Base-by-base conservation (phyloP, 2,888 invertebrate genomes). In the Andrena bicolor region DNA sequence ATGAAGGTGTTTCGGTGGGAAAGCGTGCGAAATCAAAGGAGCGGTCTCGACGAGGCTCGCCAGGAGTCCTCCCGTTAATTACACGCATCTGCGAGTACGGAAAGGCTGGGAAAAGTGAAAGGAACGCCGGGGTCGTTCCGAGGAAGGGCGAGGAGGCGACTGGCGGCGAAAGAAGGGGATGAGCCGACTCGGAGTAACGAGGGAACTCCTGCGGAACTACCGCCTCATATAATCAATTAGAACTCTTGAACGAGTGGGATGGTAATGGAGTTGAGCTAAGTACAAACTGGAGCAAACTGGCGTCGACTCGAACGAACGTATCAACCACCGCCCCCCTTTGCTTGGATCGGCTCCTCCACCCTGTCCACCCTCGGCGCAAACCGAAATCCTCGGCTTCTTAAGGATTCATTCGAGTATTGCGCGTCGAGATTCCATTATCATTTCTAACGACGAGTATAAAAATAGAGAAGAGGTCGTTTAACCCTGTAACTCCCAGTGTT, bases 211-310 rank as follows among this genome's bases (percentile, higher is more conserved):
- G 72, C 86, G 76, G 82, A 90, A 90, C 88, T 90, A 87, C 84
- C 84, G 83, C 82, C 88, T 89, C 87, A 86, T 89, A 90, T 90
- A 92, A 92, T 91, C 92, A 92, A 92, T 92, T 92, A 91, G 88
- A 90, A 90, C 86, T 89, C 88, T 73, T 79, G 82, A 89, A 89
- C 85, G 86, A 88, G 89, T 86, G 88, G 89, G 90, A 90, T 90
- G 88, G 90, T 92, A 92, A 91, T 91, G 85, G 89, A 91, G 90
- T 91, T 89, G 82, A 78, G 82, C 85, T 76, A 88, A 89, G 89
- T 90, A 88, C 89, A 91, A 92, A 92, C 90, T 92, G 86, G 90
- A 90, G 86, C 91, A 90, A 91, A 90, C 91, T 91, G 85, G 78
- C 73, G 77, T 69, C 73, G 84, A 84, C 75, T 78, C 69, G 77